phyloP scores from a whole-genome alignment of 1,140 invertebrate species.

The Nasonia giraulti region DNA sequence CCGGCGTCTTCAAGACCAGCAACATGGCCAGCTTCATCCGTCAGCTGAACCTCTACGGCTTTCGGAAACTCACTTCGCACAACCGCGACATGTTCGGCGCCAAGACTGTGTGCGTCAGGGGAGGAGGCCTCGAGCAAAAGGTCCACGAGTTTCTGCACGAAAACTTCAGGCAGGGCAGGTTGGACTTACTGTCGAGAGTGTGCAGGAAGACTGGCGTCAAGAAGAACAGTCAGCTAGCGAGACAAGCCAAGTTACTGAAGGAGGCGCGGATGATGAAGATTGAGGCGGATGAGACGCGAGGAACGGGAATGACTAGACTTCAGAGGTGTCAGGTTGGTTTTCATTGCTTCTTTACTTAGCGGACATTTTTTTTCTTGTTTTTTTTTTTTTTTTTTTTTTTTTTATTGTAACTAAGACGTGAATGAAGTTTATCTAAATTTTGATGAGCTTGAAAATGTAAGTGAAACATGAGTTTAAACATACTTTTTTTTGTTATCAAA shows the following conservation, averaged over 20 bases:
- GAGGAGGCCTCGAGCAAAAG: constrained; percentile 74
- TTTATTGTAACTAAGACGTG: no score
- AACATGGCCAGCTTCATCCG: constrained; percentile 79
- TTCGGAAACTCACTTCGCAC: constrained; percentile 78
- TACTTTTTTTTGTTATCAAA: not conserved
- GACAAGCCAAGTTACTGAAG: not conserved
- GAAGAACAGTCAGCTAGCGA: constrained; percentile 54
- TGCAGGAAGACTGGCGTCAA: constrained; percentile 74
- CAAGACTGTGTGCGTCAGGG: not conserved
- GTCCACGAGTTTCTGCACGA: constrained; percentile 78
- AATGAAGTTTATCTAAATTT: no score
- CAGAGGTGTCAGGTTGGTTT: constrained; percentile 44
- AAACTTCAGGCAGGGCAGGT: constrained; percentile 73
- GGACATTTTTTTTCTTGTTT: not conserved
- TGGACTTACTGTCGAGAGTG: constrained; percentile 75
- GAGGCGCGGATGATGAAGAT: not conserved
- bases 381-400: not conserved
- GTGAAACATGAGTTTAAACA: not conserved
- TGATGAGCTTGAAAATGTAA: no score
- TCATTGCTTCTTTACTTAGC: not conserved
- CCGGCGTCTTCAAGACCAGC: constrained; percentile 77
- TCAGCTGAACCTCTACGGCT: constrained; percentile 79
- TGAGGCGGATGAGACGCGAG: not conserved
- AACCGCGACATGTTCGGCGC: constrained; percentile 71
- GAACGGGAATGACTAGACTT: constrained; percentile 46